Evolutionary conservation across 1,140 invertebrate species (phyloP), one percentile per base, ranked within the genome.

Genomic region (Dendrolimus punctatus): DNA sequence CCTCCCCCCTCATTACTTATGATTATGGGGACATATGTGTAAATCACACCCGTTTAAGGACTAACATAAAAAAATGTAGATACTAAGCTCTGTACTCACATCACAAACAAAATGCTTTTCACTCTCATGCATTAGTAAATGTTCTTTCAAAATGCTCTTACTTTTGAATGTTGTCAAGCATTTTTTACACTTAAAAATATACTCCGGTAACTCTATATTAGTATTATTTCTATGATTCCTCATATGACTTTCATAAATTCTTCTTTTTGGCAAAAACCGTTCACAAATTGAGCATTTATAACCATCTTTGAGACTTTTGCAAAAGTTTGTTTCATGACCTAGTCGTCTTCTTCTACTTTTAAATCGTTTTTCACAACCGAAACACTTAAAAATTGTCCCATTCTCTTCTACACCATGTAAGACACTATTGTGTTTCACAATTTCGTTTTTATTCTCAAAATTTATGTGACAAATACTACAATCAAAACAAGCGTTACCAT

Each of bases 61-160:
- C 23, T 23, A 3, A 23, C 23, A 23, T 23, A 23, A 23, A 1
- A 23, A 23, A 23, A 23, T 23, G 23, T 23, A 23, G 23, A 23
- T 23, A 2, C 23, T 23, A 23, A 23, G 23, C 23, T 2, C 23
- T 23, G 23, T 51, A 59, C 58, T 77, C 59, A 85, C 81, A 66
- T 85, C 81, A 70, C 81, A 85, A 46, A 85, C 68, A 73, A 64
- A 85, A 46, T 70, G 72, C 45, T 76, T 80, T 23, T 70, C 66
- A 36, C 58, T 57, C 0, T 59, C 53, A 68, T 85, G 79, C 40
- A 64, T 58, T 4, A 8, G 8, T 37, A 76, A 59, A 53, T 85
- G 81, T 2, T 60, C 40, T 38, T 63, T 71, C 23, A 82, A 64
- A 9, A 51, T 51, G 8, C 71, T 64, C 40, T 64, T 78, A 7